Percentiles rank a stretch among this genome's conserved stretches.
Conservation (phyloP, 2,113 vertebrate species). For the Corvus moneduloides region DNA sequence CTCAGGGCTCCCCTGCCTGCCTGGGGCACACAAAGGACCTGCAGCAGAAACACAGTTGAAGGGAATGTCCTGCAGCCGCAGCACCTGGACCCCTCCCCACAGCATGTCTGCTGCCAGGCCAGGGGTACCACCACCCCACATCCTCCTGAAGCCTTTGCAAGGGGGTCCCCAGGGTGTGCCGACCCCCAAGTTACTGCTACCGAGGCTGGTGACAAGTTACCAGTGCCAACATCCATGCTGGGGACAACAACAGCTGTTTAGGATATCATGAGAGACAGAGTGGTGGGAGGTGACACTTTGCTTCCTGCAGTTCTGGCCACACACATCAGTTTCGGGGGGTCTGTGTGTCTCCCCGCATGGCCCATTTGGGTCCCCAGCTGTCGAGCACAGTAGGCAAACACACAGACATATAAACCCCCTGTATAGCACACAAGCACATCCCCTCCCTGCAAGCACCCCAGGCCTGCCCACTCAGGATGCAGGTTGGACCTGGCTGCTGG, state of each 20-base stretch:
- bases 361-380: not conserved
- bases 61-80: not conserved
- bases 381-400: not conserved
- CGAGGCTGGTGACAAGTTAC: not conserved
- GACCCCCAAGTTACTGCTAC: rapidly evolving
- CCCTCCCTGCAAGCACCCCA: not conserved
- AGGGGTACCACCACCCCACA: not conserved
- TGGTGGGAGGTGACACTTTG: not conserved
- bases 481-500: not conserved
- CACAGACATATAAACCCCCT: not conserved
- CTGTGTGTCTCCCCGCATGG: rapidly evolving
- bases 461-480: not conserved
- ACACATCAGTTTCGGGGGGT: not conserved
- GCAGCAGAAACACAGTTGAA: not conserved
- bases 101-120: not conserved
- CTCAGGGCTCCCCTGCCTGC: not conserved
- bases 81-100: not conserved
- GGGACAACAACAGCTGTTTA: not conserved
- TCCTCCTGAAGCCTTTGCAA: not conserved
- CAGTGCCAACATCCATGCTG: not conserved
- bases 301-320: not conserved
- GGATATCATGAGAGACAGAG: not conserved
- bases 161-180: not conserved
- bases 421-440: not conserved
- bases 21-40: rapidly evolving